Evolutionary conservation across 2,888 invertebrate species (phyloP).

Genomic region (Tuta absoluta): DNA sequence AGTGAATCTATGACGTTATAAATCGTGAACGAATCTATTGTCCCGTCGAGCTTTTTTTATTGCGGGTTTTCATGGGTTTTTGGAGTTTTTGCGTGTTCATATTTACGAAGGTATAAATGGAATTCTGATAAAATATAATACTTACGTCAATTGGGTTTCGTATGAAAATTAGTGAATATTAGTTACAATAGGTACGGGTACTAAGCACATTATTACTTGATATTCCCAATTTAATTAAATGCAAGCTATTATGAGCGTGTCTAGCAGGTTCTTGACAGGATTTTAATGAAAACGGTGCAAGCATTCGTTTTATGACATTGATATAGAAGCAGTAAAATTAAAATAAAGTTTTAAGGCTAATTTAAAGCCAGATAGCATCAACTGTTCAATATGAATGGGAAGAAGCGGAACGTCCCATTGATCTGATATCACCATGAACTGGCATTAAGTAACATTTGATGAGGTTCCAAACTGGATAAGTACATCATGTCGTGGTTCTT

Average conservation of each 20-base stretch:
- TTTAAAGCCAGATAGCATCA: not conserved
- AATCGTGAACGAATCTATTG: constrained; percentile 25
- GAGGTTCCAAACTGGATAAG: constrained; percentile 9
- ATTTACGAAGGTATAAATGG: no score
- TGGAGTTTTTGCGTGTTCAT: not conserved
- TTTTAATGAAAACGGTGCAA: not conserved
- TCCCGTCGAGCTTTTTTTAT: constrained; percentile 18
- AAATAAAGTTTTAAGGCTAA: not conserved
- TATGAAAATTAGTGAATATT: no score
- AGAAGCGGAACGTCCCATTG: not conserved
- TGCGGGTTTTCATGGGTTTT: not conserved
- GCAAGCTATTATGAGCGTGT: not conserved
- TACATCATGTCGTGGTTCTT: constrained; percentile 12
- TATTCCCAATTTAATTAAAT: no score
- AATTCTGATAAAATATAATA: no score
- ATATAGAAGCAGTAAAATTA: not conserved
- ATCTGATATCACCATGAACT: constrained; percentile 9
- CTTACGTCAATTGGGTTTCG: no score
- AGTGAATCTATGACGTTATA: constrained; percentile 27
- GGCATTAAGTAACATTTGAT: constrained; percentile 10
- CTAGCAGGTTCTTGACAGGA: not conserved
- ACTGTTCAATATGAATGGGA: no score
- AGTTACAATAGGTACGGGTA: no score
- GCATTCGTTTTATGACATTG: not conserved
- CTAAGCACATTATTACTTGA: no score